Evolutionary conservation across 2,797 vertebrate genomes (phyloP).

Genomic region (Falco columbarius): DNA sequence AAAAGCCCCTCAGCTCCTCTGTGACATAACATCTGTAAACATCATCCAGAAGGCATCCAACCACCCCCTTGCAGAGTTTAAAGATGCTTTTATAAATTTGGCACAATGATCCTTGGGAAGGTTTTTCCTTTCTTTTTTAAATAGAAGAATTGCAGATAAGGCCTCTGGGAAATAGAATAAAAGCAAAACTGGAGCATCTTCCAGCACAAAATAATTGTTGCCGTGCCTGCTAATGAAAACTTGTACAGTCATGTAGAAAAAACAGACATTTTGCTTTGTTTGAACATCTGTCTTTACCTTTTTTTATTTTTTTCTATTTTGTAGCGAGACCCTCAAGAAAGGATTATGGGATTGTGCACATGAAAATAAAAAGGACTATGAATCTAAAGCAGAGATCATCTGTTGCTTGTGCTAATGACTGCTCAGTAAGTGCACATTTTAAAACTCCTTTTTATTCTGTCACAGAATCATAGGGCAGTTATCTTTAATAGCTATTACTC

Average conservation of each 20-base stretch:
- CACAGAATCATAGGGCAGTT: neutral
- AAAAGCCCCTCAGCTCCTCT: neutral
- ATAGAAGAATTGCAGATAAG: neutral
- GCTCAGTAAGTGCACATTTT: neutral
- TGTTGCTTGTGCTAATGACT: neutral
- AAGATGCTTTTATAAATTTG: neutral
- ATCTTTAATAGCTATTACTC: conserved; percentile 8
- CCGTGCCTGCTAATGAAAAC: neutral
- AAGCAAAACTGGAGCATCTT: neutral
- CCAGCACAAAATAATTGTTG: neutral
- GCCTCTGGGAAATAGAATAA: neutral
- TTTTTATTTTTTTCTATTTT: neutral
- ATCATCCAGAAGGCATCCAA: neutral
- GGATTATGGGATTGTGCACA: neutral
- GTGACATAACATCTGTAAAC: neutral
- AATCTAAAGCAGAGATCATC: neutral
- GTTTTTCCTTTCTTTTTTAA: neutral
- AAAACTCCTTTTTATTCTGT: neutral
- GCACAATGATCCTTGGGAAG: neutral
- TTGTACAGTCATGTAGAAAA: neutral
- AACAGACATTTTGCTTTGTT: neutral
- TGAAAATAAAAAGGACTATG: neutral
- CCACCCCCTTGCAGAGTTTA: neutral
- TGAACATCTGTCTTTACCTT: neutral
- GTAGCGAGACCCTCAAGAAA: neutral